These are phyloP conservation scores for Belonocnema kinseyi DNA, from an alignment of 1,140 invertebrate species.

Conservation along the genomic window DNA sequence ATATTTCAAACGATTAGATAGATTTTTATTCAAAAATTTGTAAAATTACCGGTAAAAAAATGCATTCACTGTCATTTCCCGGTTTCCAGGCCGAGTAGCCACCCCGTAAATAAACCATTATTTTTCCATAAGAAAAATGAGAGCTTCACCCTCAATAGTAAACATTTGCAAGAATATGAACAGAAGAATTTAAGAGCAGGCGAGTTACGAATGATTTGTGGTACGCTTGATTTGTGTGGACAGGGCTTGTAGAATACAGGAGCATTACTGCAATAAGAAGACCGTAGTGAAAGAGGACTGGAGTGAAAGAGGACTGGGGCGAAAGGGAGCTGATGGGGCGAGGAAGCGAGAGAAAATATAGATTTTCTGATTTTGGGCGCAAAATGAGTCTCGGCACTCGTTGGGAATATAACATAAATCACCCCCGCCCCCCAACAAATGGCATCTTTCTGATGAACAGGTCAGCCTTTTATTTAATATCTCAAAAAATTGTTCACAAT, in stretches of 20 bases:
- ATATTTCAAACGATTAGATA: no score
- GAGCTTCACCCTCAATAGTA: no score
- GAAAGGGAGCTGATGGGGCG: neutral
- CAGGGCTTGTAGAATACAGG: neutral
- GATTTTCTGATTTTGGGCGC: constrained; percentile 15
- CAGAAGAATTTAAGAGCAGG: no score
- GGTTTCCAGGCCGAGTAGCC: no score
- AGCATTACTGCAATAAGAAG: neutral
- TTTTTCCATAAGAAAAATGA: no score
- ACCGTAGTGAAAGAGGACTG: neutral
- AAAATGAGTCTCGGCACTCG: constrained; percentile 35
- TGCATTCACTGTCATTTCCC: no score
- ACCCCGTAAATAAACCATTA: no score
- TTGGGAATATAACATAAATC: constrained; percentile 36
- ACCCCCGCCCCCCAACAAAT: neutral
- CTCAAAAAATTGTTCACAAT: neutral
- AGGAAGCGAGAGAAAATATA: constrained; percentile 33
- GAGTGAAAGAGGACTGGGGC: neutral
- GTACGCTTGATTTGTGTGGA: neutral
- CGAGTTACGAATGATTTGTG: no score
- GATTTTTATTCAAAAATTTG: no score
- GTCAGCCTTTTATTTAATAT: neutral
- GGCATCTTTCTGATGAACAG: neutral
- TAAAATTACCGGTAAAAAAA: no score
- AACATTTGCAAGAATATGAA: no score